Base-by-base conservation (phyloP, 2,888 invertebrate species). In the Drosophila sordidapex region DNA sequence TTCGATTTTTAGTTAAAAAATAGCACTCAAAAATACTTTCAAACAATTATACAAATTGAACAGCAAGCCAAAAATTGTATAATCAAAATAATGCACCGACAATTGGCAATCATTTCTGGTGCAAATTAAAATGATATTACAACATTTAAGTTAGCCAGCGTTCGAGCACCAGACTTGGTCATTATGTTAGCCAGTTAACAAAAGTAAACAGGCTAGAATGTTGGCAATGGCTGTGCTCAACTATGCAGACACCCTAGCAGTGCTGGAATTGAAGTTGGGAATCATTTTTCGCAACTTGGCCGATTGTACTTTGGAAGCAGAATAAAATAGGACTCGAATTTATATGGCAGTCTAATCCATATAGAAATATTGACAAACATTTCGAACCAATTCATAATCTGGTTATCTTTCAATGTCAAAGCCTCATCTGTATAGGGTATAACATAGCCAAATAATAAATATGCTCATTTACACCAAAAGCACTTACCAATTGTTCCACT, bases 41-140 rank as follows among this genome's bases (percentile, higher is more conserved):
- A 40, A 21, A 36, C 29, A 10, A 36, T 4, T 33, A 46, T 36
- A 38, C 21, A 15, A 53, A 31, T 29, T 31, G 0, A 54, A n/a
- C 21, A 48, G 56, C 25, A 68, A 66, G 61, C 18, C 13, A 56
- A 60, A 49, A 58, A 81, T 85, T 85, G 87, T 87, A 84, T 85
- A 85, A 85, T 85, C 87, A 71, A 64, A 76, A 82, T 70, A 74
- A 74, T 76, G 70, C 82, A 75, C 73, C 73, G 68, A 71, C 81
- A 84, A 87, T 87, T 87, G 87, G 79, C 84, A 85, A 87, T 80
- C 84, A 87, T 82, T 85, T 87, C 84, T 85, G 84, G 81, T 87
- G 81, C 83, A 84, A 85, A 85, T 84, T 81, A 84, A 87, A 81
- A 84, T 74, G 79, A 81, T 81, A 85, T 85, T 87, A 85, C 85